These are phyloP conservation scores for Rotaria sp. DNA, from an alignment of 2,888 invertebrate genomes.

Conservation along the genomic window DNA sequence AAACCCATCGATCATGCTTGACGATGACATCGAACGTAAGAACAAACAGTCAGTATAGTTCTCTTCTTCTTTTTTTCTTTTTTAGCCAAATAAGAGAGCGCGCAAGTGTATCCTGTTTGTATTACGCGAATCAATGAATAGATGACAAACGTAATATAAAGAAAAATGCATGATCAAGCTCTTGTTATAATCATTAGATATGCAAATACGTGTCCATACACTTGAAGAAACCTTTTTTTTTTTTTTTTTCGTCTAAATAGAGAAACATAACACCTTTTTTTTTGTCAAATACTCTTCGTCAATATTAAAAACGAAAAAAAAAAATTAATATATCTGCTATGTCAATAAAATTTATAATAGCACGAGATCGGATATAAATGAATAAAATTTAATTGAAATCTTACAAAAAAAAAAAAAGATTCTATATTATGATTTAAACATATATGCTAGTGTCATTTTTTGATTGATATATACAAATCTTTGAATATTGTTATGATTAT, in stretches of 20 bases:
- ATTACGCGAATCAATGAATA: conserved; percentile 2
- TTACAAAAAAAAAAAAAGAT: too few relatives aligned
- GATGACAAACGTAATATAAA: conserved; percentile 1
- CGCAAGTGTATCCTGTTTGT: conserved; percentile 22
- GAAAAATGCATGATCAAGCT: neutral
- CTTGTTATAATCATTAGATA: conserved; percentile 1
- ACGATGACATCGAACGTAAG: neutral
- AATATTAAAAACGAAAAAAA: neutral
- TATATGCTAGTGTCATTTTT: neutral
- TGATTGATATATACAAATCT: neutral
- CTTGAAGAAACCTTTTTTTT: neutral
- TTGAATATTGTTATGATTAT: neutral
- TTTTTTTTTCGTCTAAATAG: neutral
- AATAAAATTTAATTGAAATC: neutral
- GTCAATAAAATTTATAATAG: neutral
- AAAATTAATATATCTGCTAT: neutral
- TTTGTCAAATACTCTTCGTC: neutral
- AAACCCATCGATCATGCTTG: conserved; percentile 26
- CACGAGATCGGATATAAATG: neutral
- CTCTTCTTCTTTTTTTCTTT: neutral
- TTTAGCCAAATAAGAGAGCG: neutral
- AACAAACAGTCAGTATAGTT: conserved; percentile 5
- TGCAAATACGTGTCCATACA: neutral
- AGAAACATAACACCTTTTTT: neutral
- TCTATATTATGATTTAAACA: neutral